A percentile compares a stretch with the other conserved stretches of the same genome.
phyloP scores from a whole-genome alignment of 1,140 invertebrate species.

The Lysiphlebus fabarum region DNA sequence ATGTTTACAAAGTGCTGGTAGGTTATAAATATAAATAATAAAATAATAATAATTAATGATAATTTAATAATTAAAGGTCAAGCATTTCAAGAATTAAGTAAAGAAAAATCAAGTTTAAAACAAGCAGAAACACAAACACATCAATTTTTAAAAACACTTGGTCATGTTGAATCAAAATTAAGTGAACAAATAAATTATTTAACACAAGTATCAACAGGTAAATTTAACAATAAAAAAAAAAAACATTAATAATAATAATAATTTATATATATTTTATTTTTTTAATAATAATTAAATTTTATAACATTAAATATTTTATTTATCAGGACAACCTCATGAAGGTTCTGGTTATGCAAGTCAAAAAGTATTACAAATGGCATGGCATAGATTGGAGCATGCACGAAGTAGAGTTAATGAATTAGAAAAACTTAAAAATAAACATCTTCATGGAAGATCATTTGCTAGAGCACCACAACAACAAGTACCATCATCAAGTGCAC shows the following conservation, averaged over 20 bases:
- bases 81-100: constrained; percentile 84
- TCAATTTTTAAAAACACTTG: constrained; percentile 86
- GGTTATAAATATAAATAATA: constrained; percentile 32
- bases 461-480: constrained; percentile 35
- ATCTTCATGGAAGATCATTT: constrained; percentile 58
- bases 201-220: constrained; percentile 92
- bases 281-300: not conserved
- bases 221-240: not conserved
- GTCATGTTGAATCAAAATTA: constrained; percentile 83
- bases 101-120: constrained; percentile 91
- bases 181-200: constrained; percentile 94
- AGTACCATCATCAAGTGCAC: constrained; percentile 28
- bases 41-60: constrained; percentile 9
- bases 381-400: constrained; percentile 89
- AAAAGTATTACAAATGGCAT: constrained; percentile 94
- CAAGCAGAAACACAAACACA: constrained; percentile 88
- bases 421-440: constrained; percentile 76
- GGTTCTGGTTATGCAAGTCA: constrained; percentile 93
- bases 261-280: constrained; percentile 10
- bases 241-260: too few relatives aligned
- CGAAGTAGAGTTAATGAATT: constrained; percentile 81
- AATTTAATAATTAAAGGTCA: too few relatives aligned
- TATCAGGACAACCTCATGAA: constrained; percentile 85
- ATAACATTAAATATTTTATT: constrained; percentile 1
- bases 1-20: constrained; percentile 82